phyloP scores from a whole-genome alignment of 2,888 invertebrate species.

The Scaptomyza caliginosa region DNA sequence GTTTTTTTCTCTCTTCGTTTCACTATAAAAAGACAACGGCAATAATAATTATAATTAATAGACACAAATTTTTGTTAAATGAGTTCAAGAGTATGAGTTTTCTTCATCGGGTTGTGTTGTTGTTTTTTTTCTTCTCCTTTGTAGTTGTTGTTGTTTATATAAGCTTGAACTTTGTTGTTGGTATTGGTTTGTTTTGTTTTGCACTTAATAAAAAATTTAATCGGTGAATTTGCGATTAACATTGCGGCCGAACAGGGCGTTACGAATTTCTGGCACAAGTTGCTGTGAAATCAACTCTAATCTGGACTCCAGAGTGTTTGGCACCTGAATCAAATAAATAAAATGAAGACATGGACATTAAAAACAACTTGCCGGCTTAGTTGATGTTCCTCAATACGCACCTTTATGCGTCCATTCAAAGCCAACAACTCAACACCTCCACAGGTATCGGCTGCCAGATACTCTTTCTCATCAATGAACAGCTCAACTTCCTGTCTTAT shows the following conservation, averaged over 20 bases:
- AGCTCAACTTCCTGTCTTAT: constrained; percentile 90
- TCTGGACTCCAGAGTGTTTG: constrained; percentile 97
- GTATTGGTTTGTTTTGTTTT: constrained; percentile 54
- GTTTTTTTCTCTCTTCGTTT: constrained; percentile 34
- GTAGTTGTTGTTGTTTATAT: constrained; percentile 48
- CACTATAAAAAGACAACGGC: constrained; percentile 73
- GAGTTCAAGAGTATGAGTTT: constrained; percentile 51
- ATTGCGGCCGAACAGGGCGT: constrained; percentile 97
- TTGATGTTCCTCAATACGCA: constrained; percentile 26
- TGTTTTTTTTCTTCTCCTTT: constrained; percentile 35
- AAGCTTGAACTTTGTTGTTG: constrained; percentile 51
- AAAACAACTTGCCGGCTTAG: neutral
- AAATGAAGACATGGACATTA: neutral
- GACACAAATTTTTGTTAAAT: constrained; percentile 57
- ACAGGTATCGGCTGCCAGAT: constrained; percentile 91
- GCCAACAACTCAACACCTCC: constrained; percentile 96
- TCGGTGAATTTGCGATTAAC: constrained; percentile 98
- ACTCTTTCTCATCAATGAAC: constrained; percentile 91
- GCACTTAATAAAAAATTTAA: constrained; percentile 86
- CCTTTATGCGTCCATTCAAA: constrained; percentile 90
- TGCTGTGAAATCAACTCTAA: constrained; percentile 97
- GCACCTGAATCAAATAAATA: constrained; percentile 86
- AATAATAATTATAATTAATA: constrained; percentile 74
- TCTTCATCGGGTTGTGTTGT: constrained; percentile 38
- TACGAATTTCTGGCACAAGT: constrained; percentile 97